phyloP scores from a whole-genome alignment of 2,797 vertebrate species.

The Hypotaenidia philippensis region DNA sequence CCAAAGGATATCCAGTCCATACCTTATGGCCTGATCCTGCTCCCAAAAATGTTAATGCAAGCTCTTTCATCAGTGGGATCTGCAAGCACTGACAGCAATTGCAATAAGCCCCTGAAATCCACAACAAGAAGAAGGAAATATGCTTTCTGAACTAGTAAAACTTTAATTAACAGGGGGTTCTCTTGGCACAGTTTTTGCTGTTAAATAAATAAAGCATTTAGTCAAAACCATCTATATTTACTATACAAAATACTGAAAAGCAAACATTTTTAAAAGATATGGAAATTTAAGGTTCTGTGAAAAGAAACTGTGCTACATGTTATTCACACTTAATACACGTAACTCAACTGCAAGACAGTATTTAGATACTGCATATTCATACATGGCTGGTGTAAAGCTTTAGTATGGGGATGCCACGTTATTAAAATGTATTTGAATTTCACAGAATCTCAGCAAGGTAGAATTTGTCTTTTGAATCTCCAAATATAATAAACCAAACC shows the following conservation, averaged over 20 bases:
- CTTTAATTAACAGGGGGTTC: conserved; percentile 86
- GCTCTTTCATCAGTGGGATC: conserved; percentile 37
- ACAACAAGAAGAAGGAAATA: conserved; percentile 33
- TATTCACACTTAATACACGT: conserved; percentile 76
- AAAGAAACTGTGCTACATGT: conserved; percentile 68
- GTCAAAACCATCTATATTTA: conserved; percentile 86
- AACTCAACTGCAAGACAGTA: conserved; percentile 72
- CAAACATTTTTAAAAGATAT: conserved; percentile 58
- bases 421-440: conserved; percentile 45
- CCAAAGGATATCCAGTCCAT: background rate
- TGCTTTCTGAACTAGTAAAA: conserved; percentile 81
- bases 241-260: conserved; percentile 82
- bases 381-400: conserved; percentile 58
- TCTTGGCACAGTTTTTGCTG: conserved; percentile 88
- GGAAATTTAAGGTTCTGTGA: conserved; percentile 61
- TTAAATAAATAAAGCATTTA: conserved; percentile 89
- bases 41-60: conserved; percentile 38
- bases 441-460: conserved; percentile 23
- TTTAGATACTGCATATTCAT: conserved; percentile 56
- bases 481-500: background rate
- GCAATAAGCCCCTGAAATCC: conserved; percentile 53
- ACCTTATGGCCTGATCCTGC: conserved; percentile 38
- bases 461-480: background rate
- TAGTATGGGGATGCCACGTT: conserved; percentile 52
- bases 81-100: conserved; percentile 51